A percentile compares a stretch with the other conserved stretches of the same genome.
phyloP scores from a whole-genome alignment of 1,140 invertebrate species.

The Anoplolepis gracilipes region DNA sequence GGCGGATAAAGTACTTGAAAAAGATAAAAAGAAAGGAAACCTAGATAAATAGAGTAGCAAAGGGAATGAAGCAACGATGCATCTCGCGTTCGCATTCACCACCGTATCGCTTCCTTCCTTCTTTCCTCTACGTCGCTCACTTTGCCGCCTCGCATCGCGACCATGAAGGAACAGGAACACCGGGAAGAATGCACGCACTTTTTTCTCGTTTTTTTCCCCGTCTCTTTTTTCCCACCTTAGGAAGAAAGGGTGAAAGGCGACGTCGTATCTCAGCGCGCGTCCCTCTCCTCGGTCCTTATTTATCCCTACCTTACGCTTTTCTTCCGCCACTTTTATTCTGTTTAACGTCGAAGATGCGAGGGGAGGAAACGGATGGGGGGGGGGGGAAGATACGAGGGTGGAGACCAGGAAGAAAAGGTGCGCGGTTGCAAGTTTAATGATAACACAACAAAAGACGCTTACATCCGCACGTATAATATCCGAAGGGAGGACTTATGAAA shows the following conservation, averaged over 20 bases:
- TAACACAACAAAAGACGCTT: constrained; percentile 39
- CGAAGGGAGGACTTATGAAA: not conserved
- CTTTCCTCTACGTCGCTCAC: not conserved
- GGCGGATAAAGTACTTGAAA: not conserved
- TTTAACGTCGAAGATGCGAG: constrained; percentile 38
- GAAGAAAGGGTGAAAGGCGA: constrained; percentile 45
- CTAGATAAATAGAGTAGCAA: not conserved
- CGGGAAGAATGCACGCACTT: constrained; percentile 36
- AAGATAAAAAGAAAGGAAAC: not conserved
- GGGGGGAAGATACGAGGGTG: not conserved
- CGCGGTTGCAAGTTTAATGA: constrained; percentile 54
- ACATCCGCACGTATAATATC: constrained; percentile 5
- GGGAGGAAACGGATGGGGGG: not conserved
- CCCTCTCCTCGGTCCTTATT: constrained; percentile 26
- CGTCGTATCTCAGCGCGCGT: constrained; percentile 38
- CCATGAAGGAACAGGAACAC: constrained; percentile 31
- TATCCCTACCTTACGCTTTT: constrained; percentile 34
- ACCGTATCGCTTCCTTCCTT: constrained; percentile 7
- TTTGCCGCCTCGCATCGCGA: not conserved
- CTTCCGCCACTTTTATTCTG: constrained; percentile 46
- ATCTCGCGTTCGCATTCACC: constrained; percentile 26
- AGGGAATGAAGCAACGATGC: constrained; percentile 27
- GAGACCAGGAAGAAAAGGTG: constrained; percentile 24
- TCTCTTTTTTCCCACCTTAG: constrained; percentile 23
- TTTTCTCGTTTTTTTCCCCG: not conserved